Conservation (phyloP, 2,888 invertebrate genomes). For the Operophtera brumata region DNA sequence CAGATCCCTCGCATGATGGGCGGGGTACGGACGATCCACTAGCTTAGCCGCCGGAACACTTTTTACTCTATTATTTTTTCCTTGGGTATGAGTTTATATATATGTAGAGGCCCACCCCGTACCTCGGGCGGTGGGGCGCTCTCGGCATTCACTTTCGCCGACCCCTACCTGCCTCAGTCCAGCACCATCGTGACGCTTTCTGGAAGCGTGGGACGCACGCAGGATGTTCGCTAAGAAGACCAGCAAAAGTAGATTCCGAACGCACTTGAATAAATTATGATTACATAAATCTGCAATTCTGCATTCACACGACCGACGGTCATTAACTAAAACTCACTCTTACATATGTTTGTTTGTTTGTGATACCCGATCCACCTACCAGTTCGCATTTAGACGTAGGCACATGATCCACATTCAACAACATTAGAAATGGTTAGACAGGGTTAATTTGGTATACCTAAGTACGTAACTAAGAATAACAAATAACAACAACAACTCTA, state of each 20-base stretch:
- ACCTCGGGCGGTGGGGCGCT: slow-evolving; percentile 32
- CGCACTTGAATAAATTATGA: neutral
- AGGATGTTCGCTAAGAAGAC: neutral
- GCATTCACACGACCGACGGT: too few species aligned
- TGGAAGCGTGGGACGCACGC: slow-evolving; percentile 43
- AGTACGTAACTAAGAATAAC: too few species aligned
- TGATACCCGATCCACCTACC: too few species aligned
- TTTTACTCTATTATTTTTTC: slow-evolving; percentile 63
- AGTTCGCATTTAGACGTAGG: too few species aligned
- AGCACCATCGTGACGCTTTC: slow-evolving; percentile 14
- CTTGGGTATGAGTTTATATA: slow-evolving; percentile 63
- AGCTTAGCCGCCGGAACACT: slow-evolving; percentile 66
- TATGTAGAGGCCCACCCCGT: slow-evolving; percentile 57
- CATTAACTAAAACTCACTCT: too few species aligned
- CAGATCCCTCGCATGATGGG: slow-evolving; percentile 82
- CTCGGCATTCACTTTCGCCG: slow-evolving; percentile 59
- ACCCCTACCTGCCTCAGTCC: slow-evolving; percentile 38
- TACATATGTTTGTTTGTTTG: neutral
- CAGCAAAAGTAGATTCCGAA: neutral
- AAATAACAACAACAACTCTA: too few species aligned
- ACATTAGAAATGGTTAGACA: too few species aligned
- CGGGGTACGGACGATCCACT: slow-evolving; percentile 65
- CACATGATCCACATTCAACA: too few species aligned
- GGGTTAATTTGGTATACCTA: too few species aligned
- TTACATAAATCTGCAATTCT: neutral